Evolutionary conservation across 2,888 invertebrate species (phyloP).

Genomic region (Drosophila tripunctata): DNA sequence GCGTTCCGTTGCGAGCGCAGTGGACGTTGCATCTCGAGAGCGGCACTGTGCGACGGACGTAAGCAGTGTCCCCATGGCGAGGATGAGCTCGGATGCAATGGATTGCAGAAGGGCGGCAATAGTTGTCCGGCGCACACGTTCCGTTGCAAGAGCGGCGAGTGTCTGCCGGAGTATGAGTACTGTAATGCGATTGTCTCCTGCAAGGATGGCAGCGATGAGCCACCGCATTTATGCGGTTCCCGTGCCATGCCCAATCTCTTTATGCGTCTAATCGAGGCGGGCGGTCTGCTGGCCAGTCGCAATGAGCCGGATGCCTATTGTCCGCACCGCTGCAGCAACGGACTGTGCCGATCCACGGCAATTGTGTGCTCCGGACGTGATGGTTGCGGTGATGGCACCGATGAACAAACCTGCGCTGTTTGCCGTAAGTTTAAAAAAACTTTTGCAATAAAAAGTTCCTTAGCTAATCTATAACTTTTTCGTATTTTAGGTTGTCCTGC

Average conservation of each 20-base stretch:
- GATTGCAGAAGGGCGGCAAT: constrained; percentile 85
- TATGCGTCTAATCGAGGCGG: constrained; percentile 80
- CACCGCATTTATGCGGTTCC: constrained; percentile 89
- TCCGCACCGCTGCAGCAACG: constrained; percentile 94
- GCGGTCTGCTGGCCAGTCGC: constrained; percentile 71
- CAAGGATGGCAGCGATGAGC: constrained; percentile 95
- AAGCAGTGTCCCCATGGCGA: constrained; percentile 91
- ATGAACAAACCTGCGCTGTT: constrained; percentile 92
- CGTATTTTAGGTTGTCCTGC: constrained; percentile 86
- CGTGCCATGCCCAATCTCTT: constrained; percentile 84
- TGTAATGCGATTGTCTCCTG: constrained; percentile 95
- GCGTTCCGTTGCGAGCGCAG: constrained; percentile 89
- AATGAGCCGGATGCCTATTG: constrained; percentile 85
- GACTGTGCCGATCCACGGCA: constrained; percentile 94
- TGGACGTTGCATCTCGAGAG: constrained; percentile 91
- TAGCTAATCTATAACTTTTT: background rate
- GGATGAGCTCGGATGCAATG: constrained; percentile 89
- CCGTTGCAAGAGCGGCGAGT: constrained; percentile 93
- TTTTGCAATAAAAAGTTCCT: fast-evolving
- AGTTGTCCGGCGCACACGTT: constrained; percentile 92
- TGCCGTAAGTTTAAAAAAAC: constrained; percentile 90
- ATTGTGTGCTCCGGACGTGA: constrained; percentile 95
- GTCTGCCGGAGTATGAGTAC: constrained; percentile 95
- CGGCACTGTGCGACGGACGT: constrained; percentile 92
- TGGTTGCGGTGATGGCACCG: constrained; percentile 95